phyloP scores from a whole-genome alignment of 2,113 vertebrate genomes.

The Muntiacus muntjak region DNA sequence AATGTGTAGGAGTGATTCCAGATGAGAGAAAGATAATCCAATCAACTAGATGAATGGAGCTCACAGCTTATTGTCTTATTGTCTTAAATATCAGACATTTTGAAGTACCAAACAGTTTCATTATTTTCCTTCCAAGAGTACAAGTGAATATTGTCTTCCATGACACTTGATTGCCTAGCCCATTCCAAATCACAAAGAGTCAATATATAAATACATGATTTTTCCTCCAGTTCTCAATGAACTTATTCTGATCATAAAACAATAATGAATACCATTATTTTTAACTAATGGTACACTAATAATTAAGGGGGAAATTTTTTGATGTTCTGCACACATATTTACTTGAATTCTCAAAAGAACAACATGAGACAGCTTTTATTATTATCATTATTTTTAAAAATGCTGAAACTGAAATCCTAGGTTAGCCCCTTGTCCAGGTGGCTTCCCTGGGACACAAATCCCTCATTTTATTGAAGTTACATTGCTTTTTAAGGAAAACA shows the following conservation, averaged over 20 bases:
- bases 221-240: neutral
- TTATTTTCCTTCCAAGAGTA: neutral
- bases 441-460: neutral
- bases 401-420: neutral
- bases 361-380: neutral
- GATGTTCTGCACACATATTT: neutral
- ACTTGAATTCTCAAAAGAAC: neutral
- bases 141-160: neutral
- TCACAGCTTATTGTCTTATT: neutral
- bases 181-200: neutral
- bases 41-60: neutral
- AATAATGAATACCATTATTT: neutral
- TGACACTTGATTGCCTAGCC: fast-evolving
- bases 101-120: neutral
- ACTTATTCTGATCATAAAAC: neutral
- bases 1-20: neutral
- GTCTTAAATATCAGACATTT: neutral
- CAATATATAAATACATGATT: neutral
- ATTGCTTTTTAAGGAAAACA: neutral
- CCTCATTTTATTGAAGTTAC: neutral
- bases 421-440: neutral
- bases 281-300: neutral
- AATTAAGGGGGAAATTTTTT: neutral
- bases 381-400: neutral
- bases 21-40: neutral